phyloP scores from a whole-genome alignment of 1,140 invertebrate species.

The Euwallacea fornicatus region DNA sequence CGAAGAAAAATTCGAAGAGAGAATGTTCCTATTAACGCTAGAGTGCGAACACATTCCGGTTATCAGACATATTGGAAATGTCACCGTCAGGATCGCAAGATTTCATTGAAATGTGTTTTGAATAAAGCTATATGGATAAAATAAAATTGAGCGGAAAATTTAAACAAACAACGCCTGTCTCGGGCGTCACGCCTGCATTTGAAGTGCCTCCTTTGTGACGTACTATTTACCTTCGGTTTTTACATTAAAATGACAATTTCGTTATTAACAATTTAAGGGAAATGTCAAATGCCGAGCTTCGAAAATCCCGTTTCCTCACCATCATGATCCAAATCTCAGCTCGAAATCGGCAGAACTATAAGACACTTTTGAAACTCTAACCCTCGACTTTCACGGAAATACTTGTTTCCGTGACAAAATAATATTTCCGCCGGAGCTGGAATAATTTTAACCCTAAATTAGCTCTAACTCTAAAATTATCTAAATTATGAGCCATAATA shows the following conservation, averaged over 20 bases:
- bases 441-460: slow-evolving; percentile 17
- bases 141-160: slow-evolving; percentile 7
- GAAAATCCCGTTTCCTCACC: no score
- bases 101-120: background rate
- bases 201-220: no score
- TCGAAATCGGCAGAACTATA: background rate
- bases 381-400: slow-evolving; percentile 1
- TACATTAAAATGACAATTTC: no score
- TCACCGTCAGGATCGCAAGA: background rate
- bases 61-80: slow-evolving; percentile 1
- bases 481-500: slow-evolving; percentile 1
- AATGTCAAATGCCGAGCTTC: no score
- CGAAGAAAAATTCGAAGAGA: slow-evolving; percentile 28
- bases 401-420: slow-evolving; percentile 7
- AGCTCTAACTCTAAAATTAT: background rate
- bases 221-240: no score
- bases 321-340: no score
- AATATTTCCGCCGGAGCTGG: slow-evolving; percentile 6
- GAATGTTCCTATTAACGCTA: slow-evolving; percentile 16
- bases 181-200: no score
- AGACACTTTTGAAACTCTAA: background rate
- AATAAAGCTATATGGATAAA: slow-evolving; percentile 6
- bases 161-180: background rate
- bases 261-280: no score
- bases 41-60: slow-evolving; percentile 1